phyloP scores from a whole-genome alignment of 1,140 invertebrate genomes.

The Bursaphelenchus mucronatus region DNA sequence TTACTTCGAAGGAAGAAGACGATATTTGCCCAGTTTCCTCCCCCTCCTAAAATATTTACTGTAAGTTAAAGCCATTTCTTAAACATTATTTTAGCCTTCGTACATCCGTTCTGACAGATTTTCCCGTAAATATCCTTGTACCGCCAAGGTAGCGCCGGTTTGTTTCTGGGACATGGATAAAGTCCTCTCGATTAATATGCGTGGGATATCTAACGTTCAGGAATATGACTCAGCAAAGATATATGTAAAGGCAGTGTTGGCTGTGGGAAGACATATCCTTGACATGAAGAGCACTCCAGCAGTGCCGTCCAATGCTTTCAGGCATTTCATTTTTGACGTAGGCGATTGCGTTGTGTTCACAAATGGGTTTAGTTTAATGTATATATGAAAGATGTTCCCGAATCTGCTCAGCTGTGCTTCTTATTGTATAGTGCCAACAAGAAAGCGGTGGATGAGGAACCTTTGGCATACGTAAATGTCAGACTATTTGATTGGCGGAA shows the following conservation, averaged over 20 bases:
- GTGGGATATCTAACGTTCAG: slow-evolving; percentile 33
- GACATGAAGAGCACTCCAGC: slow-evolving; percentile 37
- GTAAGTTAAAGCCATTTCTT: slow-evolving; percentile 11
- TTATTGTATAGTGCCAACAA: slow-evolving; percentile 37
- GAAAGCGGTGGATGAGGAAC: slow-evolving; percentile 68
- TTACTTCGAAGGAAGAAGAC: slow-evolving; percentile 33
- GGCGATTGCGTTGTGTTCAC: slow-evolving; percentile 22
- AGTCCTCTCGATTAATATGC: slow-evolving; percentile 37
- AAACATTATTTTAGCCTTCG: slow-evolving; percentile 40
- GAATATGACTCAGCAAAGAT: slow-evolving; percentile 39
- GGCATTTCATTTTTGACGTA: slow-evolving; percentile 37
- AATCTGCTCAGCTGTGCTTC: slow-evolving; percentile 49
- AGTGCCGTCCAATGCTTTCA: slow-evolving; percentile 42
- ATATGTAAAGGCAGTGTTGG: slow-evolving; percentile 36
- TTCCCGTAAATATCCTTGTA: slow-evolving; percentile 13
- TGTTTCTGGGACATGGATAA: slow-evolving; percentile 50
- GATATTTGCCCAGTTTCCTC: slow-evolving; percentile 38
- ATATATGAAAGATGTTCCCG: slow-evolving; percentile 57
- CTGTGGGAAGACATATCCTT: slow-evolving; percentile 45
- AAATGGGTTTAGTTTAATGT: slow-evolving; percentile 39
- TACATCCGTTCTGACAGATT: slow-evolving; percentile 40
- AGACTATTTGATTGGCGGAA: slow-evolving; percentile 88
- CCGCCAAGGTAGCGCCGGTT: slow-evolving; percentile 2
- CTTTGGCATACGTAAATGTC: slow-evolving; percentile 86
- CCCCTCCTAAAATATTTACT: slow-evolving; percentile 43